phyloP scores from a whole-genome alignment of 2,888 invertebrate species.

The Cerceris rybyensis region DNA sequence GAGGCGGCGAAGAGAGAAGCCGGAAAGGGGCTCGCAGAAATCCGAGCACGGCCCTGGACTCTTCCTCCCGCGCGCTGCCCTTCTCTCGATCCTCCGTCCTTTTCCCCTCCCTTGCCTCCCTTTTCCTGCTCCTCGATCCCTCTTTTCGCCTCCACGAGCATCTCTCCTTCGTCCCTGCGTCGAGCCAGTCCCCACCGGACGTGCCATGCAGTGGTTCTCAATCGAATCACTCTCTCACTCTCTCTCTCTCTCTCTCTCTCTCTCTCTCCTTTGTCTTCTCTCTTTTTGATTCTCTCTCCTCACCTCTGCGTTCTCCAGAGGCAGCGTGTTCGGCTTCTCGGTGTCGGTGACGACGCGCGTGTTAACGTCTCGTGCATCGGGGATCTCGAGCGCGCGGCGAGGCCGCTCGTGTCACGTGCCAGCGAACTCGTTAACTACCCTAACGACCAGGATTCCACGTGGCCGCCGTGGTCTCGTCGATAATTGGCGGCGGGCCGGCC shows the following conservation, averaged over 20 bases:
- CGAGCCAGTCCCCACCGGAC: constrained; percentile 73
- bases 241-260: too few species aligned
- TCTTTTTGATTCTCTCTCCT: too few species aligned
- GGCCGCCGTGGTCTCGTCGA: constrained; percentile 74
- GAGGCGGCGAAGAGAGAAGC: constrained; percentile 9
- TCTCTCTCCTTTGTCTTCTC: too few species aligned
- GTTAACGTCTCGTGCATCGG: constrained; percentile 29
- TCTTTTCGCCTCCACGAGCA: constrained; percentile 49
- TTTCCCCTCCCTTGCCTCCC: constrained; percentile 54
- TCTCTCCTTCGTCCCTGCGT: constrained; percentile 65
- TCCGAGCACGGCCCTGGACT: constrained; percentile 70
- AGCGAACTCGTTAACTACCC: constrained; percentile 78
- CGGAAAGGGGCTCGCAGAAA: constrained; percentile 61
- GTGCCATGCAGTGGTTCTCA: constrained; percentile 74
- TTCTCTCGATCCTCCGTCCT: constrained; percentile 53
- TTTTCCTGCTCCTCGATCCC: constrained; percentile 52
- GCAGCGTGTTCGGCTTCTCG: background rate
- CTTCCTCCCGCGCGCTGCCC: constrained; percentile 60
- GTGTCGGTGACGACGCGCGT: constrained; percentile 28
- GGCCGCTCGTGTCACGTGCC: constrained; percentile 75
- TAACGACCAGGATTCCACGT: constrained; percentile 78
- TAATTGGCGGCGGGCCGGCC: constrained; percentile 71
- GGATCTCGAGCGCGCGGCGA: constrained; percentile 54
- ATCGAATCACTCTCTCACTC: constrained; percentile 16
- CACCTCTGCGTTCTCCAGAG: too few species aligned